These are phyloP conservation scores for Asobara japonica DNA, from an alignment of 1,140 invertebrate species.

Conservation along the genomic window DNA sequence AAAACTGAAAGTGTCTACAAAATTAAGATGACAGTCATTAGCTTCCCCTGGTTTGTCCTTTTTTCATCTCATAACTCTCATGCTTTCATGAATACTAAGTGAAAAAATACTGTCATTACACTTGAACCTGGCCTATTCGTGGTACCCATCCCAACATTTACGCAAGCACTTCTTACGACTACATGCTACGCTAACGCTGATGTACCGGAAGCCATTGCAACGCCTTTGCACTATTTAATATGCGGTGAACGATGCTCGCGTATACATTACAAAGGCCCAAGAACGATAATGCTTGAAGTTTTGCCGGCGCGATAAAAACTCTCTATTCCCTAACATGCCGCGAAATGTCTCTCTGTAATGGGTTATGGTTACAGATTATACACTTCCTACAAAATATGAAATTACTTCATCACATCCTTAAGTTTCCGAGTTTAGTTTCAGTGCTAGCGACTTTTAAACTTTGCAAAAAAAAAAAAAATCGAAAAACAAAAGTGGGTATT, in stretches of 20 bases:
- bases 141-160: slow-evolving; percentile 4
- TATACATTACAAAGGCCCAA: slow-evolving; percentile 31
- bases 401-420: neutral
- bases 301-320: slow-evolving; percentile 22
- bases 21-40: too few relatives aligned
- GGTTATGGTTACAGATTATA: slow-evolving; percentile 3
- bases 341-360: slow-evolving; percentile 16
- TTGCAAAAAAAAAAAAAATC: too few relatives aligned
- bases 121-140: neutral
- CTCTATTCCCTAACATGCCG: neutral
- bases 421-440: too few relatives aligned
- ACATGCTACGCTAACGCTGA: slow-evolving; percentile 20
- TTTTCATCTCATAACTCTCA: neutral
- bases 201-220: slow-evolving; percentile 33
- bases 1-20: too few relatives aligned
- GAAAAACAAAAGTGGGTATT: too few relatives aligned
- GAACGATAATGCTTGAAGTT: slow-evolving; percentile 30
- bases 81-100: neutral
- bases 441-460: too few relatives aligned
- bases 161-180: slow-evolving; percentile 4
- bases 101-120: neutral
- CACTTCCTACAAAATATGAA: neutral
- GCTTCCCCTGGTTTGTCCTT: too few relatives aligned
- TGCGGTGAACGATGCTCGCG: slow-evolving; percentile 25
- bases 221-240: slow-evolving; percentile 39